Evolutionary conservation across 2,113 vertebrate genomes (phyloP).

Genomic region (Oreotragus oreotragus): DNA sequence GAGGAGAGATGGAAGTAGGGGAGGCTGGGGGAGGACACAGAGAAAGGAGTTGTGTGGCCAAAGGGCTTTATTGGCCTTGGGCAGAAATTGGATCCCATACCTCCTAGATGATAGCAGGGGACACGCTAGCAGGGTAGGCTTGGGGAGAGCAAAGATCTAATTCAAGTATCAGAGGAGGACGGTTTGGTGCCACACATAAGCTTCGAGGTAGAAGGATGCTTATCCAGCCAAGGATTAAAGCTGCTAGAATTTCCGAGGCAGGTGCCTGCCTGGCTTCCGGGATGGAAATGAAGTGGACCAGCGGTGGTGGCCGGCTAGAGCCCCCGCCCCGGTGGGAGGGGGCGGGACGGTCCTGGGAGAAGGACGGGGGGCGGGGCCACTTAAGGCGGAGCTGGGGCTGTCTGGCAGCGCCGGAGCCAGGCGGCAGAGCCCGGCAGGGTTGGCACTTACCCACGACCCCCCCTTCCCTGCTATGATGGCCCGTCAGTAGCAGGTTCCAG

Average conservation of each 20-base stretch:
- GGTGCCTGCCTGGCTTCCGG: slow-evolving; percentile 45
- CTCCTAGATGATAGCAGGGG: slow-evolving; percentile 37
- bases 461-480: slow-evolving; percentile 54
- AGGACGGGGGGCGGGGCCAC: slow-evolving; percentile 52
- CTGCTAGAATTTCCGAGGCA: slow-evolving; percentile 55
- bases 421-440: slow-evolving; percentile 35
- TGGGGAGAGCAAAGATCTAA: slow-evolving; percentile 39
- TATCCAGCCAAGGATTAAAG: slow-evolving; percentile 40
- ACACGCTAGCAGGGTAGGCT: slow-evolving; percentile 15
- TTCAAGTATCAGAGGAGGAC: not conserved
- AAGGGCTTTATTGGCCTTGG: slow-evolving; percentile 35
- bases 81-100: slow-evolving; percentile 42
- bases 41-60: not conserved
- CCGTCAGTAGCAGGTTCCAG: slow-evolving; percentile 45
- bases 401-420: slow-evolving; percentile 40
- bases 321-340: slow-evolving; percentile 51
- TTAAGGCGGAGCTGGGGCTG: slow-evolving; percentile 67
- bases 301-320: slow-evolving; percentile 21
- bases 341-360: slow-evolving; percentile 49
- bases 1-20: not conserved
- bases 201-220: slow-evolving; percentile 51
- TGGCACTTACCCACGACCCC: slow-evolving; percentile 65
- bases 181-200: slow-evolving; percentile 39
- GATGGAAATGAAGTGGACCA: slow-evolving; percentile 31
- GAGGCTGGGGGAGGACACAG: not conserved